Percentiles rank a stretch among this genome's conserved stretches.
Evolutionary conservation across 1,140 invertebrate genomes (phyloP).

Genomic region (Drosophila simulans): DNA sequence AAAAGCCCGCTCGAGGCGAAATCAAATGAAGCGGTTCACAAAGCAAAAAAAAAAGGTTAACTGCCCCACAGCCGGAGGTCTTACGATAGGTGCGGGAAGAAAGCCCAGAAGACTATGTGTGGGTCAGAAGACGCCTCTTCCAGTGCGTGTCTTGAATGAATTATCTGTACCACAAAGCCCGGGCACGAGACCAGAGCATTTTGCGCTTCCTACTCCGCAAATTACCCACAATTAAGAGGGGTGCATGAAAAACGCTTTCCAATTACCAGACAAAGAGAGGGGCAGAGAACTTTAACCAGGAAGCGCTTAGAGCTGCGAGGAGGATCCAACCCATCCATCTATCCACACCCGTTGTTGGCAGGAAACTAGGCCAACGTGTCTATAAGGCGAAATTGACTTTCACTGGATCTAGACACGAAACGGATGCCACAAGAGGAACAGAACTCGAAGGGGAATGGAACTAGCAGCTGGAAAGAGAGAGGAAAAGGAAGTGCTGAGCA

Average conservation of each 20-base stretch:
- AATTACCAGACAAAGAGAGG: slow-evolving; percentile 8
- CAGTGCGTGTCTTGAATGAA: slow-evolving; percentile 36
- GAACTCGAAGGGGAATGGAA: slow-evolving; percentile 2
- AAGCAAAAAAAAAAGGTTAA: slow-evolving; percentile 34
- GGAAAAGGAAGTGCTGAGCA: slow-evolving; percentile 1
- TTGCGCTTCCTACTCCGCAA: slow-evolving; percentile 19
- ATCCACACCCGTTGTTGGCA: slow-evolving; percentile 4
- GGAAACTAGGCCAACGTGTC: slow-evolving; percentile 63
- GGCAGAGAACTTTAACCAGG: slow-evolving; percentile 36
- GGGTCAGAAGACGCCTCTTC: slow-evolving; percentile 7
- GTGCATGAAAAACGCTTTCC: slow-evolving; percentile 34
- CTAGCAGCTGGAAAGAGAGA: no score
- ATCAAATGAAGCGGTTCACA: slow-evolving; percentile 56
- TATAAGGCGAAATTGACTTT: slow-evolving; percentile 64
- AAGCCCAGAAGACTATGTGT: background rate
- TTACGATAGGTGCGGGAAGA: background rate
- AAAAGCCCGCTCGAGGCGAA: slow-evolving; percentile 21
- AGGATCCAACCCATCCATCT: slow-evolving; percentile 21
- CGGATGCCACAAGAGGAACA: slow-evolving; percentile 47
- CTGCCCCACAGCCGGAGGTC: slow-evolving; percentile 63
- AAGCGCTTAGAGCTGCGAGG: slow-evolving; percentile 32
- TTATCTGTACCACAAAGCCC: slow-evolving; percentile 1
- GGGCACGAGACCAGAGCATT: slow-evolving; percentile 17
- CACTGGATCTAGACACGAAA: slow-evolving; percentile 42
- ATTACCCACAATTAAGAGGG: slow-evolving; percentile 44